phyloP scores from a whole-genome alignment of 2,797 vertebrate species.

The Sebastes umbrosus region DNA sequence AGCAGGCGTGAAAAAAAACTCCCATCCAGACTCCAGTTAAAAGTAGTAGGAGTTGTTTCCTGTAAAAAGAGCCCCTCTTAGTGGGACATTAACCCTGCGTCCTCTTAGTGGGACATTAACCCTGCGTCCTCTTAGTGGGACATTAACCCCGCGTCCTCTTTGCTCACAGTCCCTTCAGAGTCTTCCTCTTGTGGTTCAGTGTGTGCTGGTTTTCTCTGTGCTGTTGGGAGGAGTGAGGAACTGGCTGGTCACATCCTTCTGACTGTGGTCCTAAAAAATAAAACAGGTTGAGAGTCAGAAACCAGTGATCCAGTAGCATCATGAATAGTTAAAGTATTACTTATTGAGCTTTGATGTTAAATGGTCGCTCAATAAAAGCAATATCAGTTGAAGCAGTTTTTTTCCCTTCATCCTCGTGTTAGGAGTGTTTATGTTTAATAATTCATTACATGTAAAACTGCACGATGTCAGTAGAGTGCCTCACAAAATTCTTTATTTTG shows the following conservation, averaged over 20 bases:
- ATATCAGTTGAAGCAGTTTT: no score
- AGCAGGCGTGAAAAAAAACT: background rate
- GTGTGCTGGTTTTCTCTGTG: constrained; percentile 81
- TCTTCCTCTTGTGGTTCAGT: background rate
- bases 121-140: background rate
- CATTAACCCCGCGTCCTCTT: background rate
- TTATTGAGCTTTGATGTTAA: background rate
- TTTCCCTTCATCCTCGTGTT: background rate
- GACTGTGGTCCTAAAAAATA: constrained; percentile 43
- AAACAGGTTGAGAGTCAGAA: background rate
- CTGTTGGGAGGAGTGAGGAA: constrained; percentile 89
- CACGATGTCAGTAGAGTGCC: background rate
- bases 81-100: background rate
- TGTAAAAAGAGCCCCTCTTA: background rate
- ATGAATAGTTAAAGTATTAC: background rate
- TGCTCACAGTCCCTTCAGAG: background rate
- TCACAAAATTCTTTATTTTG: background rate
- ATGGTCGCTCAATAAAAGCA: background rate
- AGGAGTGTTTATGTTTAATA: background rate
- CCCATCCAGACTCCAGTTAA: background rate
- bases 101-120: background rate
- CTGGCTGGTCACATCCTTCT: constrained; percentile 34
- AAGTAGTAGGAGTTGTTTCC: background rate
- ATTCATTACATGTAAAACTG: background rate
- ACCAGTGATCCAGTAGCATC: background rate